Conservation (phyloP, 2,113 vertebrate species). For the Lophotis ruficrista region DNA sequence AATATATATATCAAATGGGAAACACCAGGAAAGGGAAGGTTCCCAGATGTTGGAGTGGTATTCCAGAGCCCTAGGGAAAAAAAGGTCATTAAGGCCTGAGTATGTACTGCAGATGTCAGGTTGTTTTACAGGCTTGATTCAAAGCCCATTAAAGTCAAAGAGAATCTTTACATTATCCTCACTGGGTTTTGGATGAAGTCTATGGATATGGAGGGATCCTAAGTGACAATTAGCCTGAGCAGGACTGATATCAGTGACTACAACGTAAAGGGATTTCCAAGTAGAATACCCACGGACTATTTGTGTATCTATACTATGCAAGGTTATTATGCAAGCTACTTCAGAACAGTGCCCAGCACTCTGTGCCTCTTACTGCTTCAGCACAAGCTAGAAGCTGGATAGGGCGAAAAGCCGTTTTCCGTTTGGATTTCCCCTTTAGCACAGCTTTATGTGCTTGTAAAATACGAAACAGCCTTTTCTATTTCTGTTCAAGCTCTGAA, state of each 20-base stretch:
- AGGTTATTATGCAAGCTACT: background rate
- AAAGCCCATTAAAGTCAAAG: background rate
- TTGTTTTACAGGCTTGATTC: background rate
- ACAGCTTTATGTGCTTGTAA: conserved; percentile 24
- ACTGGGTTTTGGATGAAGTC: background rate
- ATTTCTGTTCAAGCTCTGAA: conserved; percentile 33
- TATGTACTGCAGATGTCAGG: conserved; percentile 1
- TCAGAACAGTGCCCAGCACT: background rate
- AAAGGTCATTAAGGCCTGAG: background rate
- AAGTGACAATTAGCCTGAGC: background rate
- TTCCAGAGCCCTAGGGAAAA: background rate
- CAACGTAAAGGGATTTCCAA: background rate
- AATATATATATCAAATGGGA: background rate
- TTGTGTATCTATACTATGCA: background rate
- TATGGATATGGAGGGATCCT: background rate
- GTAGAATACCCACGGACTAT: background rate
- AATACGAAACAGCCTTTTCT: conserved; percentile 56
- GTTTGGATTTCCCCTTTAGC: conserved; percentile 29
- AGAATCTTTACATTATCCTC: background rate
- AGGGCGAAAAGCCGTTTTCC: conserved; percentile 47
- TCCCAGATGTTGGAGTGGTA: conserved; percentile 18
- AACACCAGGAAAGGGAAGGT: conserved; percentile 2
- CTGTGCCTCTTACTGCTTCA: background rate
- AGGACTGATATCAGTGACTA: background rate
- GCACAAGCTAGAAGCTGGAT: background rate